Percentiles rank a stretch among this genome's conserved stretches.
Evolutionary conservation across 2,113 vertebrate genomes (phyloP).

Genomic region (Ancistrus triradiatus): DNA sequence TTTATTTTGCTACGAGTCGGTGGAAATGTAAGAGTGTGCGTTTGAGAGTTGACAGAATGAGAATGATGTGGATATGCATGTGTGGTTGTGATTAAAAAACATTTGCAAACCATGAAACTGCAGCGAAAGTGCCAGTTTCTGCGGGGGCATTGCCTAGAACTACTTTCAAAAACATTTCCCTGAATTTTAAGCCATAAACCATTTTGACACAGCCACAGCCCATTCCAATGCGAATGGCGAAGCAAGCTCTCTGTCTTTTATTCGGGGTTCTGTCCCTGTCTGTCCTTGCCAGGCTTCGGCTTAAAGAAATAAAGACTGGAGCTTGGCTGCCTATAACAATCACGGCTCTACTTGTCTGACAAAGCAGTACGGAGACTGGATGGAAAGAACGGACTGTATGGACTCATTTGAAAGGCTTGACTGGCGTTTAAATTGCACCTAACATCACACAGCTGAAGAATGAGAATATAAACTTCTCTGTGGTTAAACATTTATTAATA

Average conservation of each 20-base stretch:
- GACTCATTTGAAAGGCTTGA: conserved; percentile 1
- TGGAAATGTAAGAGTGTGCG: neutral
- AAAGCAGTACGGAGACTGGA: neutral
- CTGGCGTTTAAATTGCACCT: neutral
- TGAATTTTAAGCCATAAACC: conserved; percentile 39
- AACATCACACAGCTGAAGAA: neutral
- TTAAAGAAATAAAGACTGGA: neutral
- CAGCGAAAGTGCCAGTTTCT: conserved; percentile 25
- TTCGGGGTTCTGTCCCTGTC: conserved; percentile 13
- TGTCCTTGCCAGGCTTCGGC: neutral
- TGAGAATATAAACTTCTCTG: neutral
- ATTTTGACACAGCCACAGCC: conserved; percentile 20
- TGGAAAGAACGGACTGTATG: neutral
- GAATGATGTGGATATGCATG: neutral
- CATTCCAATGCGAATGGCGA: conserved; percentile 9
- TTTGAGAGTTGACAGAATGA: neutral
- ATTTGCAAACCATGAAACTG: conserved; percentile 9
- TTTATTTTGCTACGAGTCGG: neutral
- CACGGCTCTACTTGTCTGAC: conserved; percentile 11
- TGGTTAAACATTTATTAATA: neutral
- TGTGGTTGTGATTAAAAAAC: conserved; percentile 4
- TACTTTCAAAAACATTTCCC: conserved; percentile 39
- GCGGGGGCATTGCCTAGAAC: conserved; percentile 27
- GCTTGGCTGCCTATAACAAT: neutral
- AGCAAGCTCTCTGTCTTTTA: conserved; percentile 24